Conservation (phyloP, 2,113 vertebrate species). For the Microtus pennsylvanicus region DNA sequence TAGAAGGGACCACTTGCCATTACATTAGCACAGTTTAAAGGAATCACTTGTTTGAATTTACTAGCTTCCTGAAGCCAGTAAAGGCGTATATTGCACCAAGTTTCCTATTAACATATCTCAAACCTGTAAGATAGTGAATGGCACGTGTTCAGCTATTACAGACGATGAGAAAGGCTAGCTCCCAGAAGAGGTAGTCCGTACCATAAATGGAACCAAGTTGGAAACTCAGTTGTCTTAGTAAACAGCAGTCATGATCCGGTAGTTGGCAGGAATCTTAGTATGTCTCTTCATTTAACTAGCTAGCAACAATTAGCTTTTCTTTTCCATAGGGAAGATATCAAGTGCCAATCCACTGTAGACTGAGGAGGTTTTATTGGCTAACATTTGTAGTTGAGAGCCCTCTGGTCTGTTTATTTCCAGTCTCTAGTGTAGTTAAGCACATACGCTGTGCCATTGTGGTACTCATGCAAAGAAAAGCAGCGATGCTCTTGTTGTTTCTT, state of each 20-base stretch:
- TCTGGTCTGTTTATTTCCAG: slow-evolving; percentile 32
- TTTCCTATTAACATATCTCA: slow-evolving; percentile 71
- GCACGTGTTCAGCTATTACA: slow-evolving; percentile 1
- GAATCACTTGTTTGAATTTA: slow-evolving; percentile 69
- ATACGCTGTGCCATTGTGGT: background rate
- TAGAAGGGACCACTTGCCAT: slow-evolving; percentile 61
- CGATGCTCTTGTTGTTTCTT: slow-evolving; percentile 32
- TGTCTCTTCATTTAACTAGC: slow-evolving; percentile 36
- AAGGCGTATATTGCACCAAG: slow-evolving; percentile 63
- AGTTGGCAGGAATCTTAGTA: background rate
- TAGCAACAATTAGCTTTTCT: background rate
- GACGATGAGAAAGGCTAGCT: slow-evolving; percentile 55
- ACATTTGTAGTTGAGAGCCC: slow-evolving; percentile 45
- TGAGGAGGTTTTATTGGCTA: slow-evolving; percentile 64
- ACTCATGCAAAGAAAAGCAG: background rate
- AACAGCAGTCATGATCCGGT: slow-evolving; percentile 8
- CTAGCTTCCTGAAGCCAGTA: slow-evolving; percentile 75
- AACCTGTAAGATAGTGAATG: slow-evolving; percentile 19
- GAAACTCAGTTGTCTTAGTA: slow-evolving; percentile 37
- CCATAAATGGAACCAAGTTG: background rate
- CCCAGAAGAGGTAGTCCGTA: slow-evolving; percentile 4
- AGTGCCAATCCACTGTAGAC: slow-evolving; percentile 61
- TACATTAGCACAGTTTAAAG: slow-evolving; percentile 63
- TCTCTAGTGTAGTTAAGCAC: slow-evolving; percentile 2
- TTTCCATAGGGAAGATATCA: slow-evolving; percentile 65